Conservation (phyloP, 2,797 vertebrate genomes). For the Galagoides demidoff region DNA sequence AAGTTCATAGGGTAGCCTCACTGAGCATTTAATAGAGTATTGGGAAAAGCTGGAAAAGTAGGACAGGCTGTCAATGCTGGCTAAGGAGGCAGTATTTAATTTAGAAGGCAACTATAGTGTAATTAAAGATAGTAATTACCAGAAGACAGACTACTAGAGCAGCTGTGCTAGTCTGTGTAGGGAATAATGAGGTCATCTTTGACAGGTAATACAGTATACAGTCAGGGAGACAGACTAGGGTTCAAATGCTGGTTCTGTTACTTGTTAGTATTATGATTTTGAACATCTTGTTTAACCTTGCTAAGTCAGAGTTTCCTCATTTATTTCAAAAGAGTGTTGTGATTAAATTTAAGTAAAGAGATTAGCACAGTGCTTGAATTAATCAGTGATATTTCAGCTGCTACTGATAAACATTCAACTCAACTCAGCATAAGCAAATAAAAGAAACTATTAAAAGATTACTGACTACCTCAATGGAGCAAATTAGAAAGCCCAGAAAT, state of each 20-base stretch:
- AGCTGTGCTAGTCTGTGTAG: neutral
- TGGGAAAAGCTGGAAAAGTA: neutral
- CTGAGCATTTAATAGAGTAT: neutral
- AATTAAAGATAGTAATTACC: constrained; percentile 23
- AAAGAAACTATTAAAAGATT: constrained; percentile 51
- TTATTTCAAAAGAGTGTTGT: constrained; percentile 55
- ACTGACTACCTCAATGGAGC: constrained; percentile 30
- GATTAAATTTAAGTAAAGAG: constrained; percentile 58
- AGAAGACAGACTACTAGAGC: constrained; percentile 10
- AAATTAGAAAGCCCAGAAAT: neutral
- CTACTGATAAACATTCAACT: constrained; percentile 51
- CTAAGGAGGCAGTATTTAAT: constrained; percentile 9
- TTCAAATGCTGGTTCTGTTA: neutral
- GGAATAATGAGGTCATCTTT: neutral
- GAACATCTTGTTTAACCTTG: neutral
- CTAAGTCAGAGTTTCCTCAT: constrained; percentile 15
- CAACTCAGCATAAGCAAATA: constrained; percentile 23
- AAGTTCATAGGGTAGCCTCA: neutral
- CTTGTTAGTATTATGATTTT: constrained; percentile 32
- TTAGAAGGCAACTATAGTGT: neutral
- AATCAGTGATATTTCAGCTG: constrained; percentile 53
- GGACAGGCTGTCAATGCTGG: neutral
- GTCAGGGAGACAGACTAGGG: neutral
- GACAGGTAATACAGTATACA: neutral
- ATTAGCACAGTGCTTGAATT: constrained; percentile 56